phyloP scores from a whole-genome alignment of 2,113 vertebrate genomes.

The Thermophis baileyi region DNA sequence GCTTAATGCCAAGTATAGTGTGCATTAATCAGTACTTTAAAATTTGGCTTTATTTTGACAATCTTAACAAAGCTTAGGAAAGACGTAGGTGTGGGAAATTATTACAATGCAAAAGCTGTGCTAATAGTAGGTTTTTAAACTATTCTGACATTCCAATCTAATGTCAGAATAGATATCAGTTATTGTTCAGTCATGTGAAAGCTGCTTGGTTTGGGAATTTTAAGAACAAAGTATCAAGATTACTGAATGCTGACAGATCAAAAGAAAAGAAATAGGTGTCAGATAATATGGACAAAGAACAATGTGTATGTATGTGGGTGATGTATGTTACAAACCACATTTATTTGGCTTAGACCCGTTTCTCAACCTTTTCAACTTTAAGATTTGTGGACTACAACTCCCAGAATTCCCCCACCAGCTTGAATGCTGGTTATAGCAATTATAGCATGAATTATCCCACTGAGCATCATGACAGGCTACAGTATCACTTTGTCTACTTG shows the following conservation, averaged over 20 bases:
- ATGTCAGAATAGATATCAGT: slow-evolving; percentile 30
- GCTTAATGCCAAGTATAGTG: background rate
- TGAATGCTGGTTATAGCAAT: background rate
- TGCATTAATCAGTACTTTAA: background rate
- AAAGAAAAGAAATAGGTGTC: slow-evolving; percentile 36
- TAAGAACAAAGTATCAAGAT: slow-evolving; percentile 49
- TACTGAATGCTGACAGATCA: slow-evolving; percentile 49
- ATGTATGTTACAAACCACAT: background rate
- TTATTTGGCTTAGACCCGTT: background rate
- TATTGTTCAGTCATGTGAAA: slow-evolving; percentile 33
- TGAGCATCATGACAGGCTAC: background rate
- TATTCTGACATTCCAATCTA: slow-evolving; percentile 17
- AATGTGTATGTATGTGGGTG: background rate
- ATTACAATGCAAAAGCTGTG: slow-evolving; percentile 37
- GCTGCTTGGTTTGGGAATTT: slow-evolving; percentile 37
- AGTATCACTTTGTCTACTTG: background rate
- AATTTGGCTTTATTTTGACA: slow-evolving; percentile 37
- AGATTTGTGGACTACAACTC: background rate
- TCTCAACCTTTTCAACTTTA: background rate
- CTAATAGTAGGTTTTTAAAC: slow-evolving; percentile 31
- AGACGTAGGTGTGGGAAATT: background rate
- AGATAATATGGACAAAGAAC: slow-evolving; percentile 37
- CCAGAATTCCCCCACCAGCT: background rate
- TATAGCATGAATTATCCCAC: background rate
- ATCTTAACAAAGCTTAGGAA: background rate